phyloP scores from a whole-genome alignment of 2,888 invertebrate species.

The Lutraria lutraria region DNA sequence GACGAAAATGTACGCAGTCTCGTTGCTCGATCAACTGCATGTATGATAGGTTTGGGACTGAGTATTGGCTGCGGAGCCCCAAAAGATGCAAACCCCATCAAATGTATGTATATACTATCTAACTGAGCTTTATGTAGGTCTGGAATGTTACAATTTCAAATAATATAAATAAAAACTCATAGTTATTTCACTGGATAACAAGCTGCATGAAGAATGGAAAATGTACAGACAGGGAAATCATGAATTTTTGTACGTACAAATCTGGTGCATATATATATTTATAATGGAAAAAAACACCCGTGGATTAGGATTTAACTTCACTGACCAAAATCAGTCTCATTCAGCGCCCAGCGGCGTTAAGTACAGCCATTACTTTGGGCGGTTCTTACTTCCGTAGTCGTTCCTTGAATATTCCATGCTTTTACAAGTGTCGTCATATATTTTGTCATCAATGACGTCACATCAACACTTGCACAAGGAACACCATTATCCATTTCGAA shows the following conservation, averaged over 20 bases:
- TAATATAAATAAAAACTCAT: constrained; percentile 12
- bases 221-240: constrained; percentile 10
- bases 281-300: constrained; percentile 29
- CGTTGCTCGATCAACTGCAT: too few species aligned
- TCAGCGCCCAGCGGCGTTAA: not conserved
- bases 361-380: not conserved
- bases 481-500: not conserved
- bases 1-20: too few species aligned
- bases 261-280: constrained; percentile 1
- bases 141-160: constrained; percentile 15
- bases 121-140: constrained; percentile 10
- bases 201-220: constrained; percentile 13
- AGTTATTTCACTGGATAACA: constrained; percentile 13
- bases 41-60: not conserved
- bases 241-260: not conserved
- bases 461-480: not conserved
- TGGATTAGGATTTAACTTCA: constrained; percentile 14
- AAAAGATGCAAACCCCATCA: constrained; percentile 1
- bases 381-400: not conserved
- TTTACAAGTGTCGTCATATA: not conserved
- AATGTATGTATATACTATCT: not conserved
- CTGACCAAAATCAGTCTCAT: constrained; percentile 3
- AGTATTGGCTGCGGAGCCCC: not conserved
- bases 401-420: not conserved
- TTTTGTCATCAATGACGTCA: not conserved